phyloP scores from a whole-genome alignment of 1,140 invertebrate species.

The Meloidogyne chitwoodi region DNA sequence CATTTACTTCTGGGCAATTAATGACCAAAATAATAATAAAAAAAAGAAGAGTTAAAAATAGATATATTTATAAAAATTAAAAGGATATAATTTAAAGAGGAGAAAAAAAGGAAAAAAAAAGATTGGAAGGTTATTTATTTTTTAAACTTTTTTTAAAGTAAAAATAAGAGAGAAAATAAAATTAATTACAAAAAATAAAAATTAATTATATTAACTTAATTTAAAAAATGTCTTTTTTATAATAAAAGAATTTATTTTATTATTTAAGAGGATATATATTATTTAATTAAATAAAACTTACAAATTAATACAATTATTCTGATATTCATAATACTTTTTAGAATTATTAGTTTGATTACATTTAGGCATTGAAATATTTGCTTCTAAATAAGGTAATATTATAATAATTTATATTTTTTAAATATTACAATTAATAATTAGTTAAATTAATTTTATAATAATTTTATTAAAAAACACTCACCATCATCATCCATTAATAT shows the following conservation, averaged over 20 bases:
- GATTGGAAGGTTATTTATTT: background rate
- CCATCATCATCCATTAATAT: too few species aligned
- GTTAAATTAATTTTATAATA: too few species aligned
- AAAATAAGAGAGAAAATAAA: background rate
- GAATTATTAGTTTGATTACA: background rate
- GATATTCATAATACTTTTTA: too few species aligned
- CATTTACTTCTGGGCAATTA: slow-evolving; percentile 12
- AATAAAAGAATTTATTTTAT: too few species aligned
- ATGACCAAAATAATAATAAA: background rate
- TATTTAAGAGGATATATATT: too few species aligned
- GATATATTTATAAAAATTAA: too few species aligned
- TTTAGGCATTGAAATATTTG: background rate
- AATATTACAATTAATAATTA: too few species aligned
- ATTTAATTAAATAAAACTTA: background rate
- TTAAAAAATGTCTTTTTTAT: background rate
- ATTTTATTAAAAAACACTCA: too few species aligned
- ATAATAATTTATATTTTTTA: too few species aligned
- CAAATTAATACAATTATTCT: background rate
- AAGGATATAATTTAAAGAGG: too few species aligned
- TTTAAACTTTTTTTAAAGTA: background rate
- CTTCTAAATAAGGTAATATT: too few species aligned
- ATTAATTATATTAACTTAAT: background rate
- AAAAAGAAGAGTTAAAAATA: too few species aligned
- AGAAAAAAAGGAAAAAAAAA: background rate
- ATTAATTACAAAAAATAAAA: background rate